These are phyloP conservation scores for Argyrosomus regius DNA, from an alignment of 2,797 vertebrate genomes.

Conservation along the genomic window DNA sequence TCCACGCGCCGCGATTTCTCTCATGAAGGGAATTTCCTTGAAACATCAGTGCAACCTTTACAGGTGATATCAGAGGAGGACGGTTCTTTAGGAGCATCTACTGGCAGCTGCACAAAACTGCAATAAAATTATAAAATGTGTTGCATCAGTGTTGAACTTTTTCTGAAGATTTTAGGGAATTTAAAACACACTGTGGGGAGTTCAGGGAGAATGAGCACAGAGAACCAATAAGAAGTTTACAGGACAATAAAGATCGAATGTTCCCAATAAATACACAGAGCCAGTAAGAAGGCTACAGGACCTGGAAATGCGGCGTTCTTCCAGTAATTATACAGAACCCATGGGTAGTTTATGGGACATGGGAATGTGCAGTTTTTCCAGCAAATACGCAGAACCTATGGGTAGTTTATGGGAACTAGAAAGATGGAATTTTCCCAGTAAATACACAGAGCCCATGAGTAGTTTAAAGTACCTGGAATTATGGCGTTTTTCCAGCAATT, in stretches of 20 bases:
- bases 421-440: background rate
- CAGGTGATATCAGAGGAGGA: background rate
- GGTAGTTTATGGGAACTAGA: background rate
- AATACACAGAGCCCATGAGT: background rate
- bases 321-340: background rate
- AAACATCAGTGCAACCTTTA: background rate
- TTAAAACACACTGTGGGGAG: background rate
- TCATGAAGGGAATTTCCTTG: background rate
- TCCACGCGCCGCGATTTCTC: background rate
- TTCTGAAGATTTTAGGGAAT: background rate
- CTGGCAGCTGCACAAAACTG: slow-evolving; percentile 11
- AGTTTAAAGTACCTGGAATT: background rate
- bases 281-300: background rate
- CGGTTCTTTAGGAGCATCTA: slow-evolving; percentile 34
- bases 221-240: too few relatives aligned
- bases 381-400: background rate
- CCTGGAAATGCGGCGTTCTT: background rate
- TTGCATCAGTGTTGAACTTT: background rate
- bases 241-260: too few relatives aligned
- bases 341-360: background rate
- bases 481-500: background rate
- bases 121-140: background rate
- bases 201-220: background rate
- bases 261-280: background rate
- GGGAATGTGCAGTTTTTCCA: background rate